Conservation (phyloP, 2,113 vertebrate genomes). For the Raphicerus campestris region DNA sequence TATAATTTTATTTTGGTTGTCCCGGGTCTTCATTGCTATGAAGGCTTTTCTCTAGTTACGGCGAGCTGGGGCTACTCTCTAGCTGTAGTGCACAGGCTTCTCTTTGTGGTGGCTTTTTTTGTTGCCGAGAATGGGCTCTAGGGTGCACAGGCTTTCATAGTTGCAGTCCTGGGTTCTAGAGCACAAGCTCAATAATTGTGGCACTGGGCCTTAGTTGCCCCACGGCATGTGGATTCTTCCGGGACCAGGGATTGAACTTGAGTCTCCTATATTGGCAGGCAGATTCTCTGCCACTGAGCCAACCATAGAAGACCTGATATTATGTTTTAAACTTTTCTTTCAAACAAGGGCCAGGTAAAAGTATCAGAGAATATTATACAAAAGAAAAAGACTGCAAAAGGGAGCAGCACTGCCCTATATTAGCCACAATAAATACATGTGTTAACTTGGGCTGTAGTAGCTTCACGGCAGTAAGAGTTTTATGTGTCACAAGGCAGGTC, state of each 20-base stretch:
- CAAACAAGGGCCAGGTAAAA: neutral
- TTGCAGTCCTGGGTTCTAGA: neutral
- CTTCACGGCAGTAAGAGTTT: neutral
- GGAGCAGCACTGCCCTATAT: neutral
- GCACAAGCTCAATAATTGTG: neutral
- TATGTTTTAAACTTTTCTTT: slow-evolving; percentile 24
- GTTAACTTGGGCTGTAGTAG: neutral
- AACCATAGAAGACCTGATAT: neutral
- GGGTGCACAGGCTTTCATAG: neutral
- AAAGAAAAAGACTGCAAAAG: neutral
- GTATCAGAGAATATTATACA: neutral
- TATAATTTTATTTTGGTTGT: neutral
- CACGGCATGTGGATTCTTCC: neutral
- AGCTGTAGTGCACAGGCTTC: neutral
- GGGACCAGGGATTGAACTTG: neutral
- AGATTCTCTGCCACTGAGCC: neutral
- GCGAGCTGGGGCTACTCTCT: neutral
- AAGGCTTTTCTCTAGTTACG: neutral
- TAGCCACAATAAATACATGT: neutral
- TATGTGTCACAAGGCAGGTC: neutral
- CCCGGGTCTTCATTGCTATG: neutral
- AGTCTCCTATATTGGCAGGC: neutral
- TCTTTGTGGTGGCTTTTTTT: neutral
- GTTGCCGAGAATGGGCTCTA: neutral
- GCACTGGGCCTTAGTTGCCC: neutral